phyloP scores from a whole-genome alignment of 2,113 vertebrate genomes.

The Dipodomys merriami region DNA sequence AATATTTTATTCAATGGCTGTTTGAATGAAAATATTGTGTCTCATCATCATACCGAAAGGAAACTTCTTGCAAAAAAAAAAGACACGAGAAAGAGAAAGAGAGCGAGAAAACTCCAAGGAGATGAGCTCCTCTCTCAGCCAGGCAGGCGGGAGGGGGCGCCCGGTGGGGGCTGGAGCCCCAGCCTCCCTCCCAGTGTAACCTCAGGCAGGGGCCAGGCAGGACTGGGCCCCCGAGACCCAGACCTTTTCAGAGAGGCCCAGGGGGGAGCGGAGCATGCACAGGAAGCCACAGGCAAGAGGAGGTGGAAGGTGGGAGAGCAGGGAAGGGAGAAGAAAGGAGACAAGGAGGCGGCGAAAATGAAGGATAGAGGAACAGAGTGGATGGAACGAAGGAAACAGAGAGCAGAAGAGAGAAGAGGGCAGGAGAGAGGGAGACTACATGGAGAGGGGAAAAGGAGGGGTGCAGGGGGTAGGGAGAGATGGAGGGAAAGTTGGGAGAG shows the following conservation, averaged over 20 bases:
- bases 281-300: slow-evolving; percentile 73
- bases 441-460: too few relatives aligned
- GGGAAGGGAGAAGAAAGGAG: not conserved
- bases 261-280: slow-evolving; percentile 83
- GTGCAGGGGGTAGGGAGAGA: not conserved
- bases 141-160: slow-evolving; percentile 72
- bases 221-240: slow-evolving; percentile 54
- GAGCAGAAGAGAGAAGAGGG: not conserved
- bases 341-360: too few relatives aligned
- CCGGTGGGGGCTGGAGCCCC: slow-evolving; percentile 77
- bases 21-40: slow-evolving; percentile 99
- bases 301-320: not conserved
- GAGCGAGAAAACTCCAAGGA: slow-evolving; percentile 77
- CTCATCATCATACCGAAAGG: slow-evolving; percentile 93
- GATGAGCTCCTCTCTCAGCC: slow-evolving; percentile 73
- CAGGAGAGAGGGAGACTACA: not conserved
- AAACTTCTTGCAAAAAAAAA: slow-evolving; percentile 90
- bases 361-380: not conserved
- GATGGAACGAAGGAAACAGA: not conserved
- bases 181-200: slow-evolving; percentile 80
- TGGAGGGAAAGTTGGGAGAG: not conserved
- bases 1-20: slow-evolving; percentile 99
- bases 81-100: slow-evolving; percentile 86
- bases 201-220: slow-evolving; percentile 62
- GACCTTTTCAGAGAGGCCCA: slow-evolving; percentile 71